phyloP scores from a whole-genome alignment of 2,113 vertebrate species.

The Paradisaea rubra region DNA sequence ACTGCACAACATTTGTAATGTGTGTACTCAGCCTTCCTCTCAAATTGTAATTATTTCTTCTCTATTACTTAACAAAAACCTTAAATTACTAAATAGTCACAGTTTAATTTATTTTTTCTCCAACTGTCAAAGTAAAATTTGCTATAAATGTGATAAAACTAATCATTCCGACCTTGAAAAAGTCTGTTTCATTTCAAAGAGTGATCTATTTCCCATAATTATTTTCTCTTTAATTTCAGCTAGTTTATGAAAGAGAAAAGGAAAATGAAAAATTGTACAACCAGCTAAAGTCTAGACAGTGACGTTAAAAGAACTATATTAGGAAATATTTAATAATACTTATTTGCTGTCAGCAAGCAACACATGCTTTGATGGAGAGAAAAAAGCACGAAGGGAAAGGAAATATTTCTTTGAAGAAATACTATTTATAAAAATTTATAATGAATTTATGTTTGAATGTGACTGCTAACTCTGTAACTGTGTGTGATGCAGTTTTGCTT shows the following conservation, averaged over 20 bases:
- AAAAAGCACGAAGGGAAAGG: background rate
- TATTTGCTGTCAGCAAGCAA: background rate
- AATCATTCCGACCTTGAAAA: background rate
- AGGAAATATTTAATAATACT: constrained; percentile 28
- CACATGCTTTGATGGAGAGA: background rate
- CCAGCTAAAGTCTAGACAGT: constrained; percentile 34
- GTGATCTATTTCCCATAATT: background rate
- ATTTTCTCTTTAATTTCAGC: constrained; percentile 36
- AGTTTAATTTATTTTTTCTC: constrained; percentile 1
- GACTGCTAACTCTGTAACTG: background rate
- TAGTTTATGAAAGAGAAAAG: background rate
- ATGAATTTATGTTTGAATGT: background rate
- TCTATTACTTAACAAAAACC: background rate
- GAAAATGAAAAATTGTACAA: constrained; percentile 32
- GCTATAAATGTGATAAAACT: background rate
- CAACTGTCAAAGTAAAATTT: background rate
- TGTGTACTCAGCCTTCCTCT: background rate
- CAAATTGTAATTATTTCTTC: background rate
- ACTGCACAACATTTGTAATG: background rate
- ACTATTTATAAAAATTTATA: background rate
- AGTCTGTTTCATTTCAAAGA: background rate
- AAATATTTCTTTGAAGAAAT: background rate
- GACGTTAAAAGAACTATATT: background rate
- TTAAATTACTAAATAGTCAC: background rate
- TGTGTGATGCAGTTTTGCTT: background rate